Evolutionary conservation across 64 coral and sea anemone genomes (phyloP).

Genomic region (Porites australiensis): DNA sequence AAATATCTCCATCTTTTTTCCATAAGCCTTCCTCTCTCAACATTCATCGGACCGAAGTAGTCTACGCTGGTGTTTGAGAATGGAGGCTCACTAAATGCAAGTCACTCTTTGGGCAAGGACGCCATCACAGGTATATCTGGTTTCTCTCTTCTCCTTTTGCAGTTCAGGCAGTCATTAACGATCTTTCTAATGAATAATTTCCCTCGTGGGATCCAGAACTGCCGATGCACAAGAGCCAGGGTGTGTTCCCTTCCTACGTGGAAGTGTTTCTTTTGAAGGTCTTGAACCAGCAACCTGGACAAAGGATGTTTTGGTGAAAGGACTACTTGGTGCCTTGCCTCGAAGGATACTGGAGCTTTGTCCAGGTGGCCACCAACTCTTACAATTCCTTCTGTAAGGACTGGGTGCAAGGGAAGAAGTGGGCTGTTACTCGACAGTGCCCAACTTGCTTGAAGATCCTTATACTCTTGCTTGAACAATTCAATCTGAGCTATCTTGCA

Average conservation of each 20-base stretch:
- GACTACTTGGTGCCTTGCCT: conserved; percentile 1
- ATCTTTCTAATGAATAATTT: conserved; percentile 18
- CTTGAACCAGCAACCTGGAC: background rate
- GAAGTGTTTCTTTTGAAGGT: background rate
- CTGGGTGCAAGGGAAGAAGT: conserved; percentile 3
- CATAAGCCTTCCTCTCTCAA: conserved; percentile 43
- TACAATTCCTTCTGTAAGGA: background rate
- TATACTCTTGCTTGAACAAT: background rate
- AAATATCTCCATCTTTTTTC: conserved; percentile 65
- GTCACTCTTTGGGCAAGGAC: background rate
- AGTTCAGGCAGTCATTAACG: background rate
- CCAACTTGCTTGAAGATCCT: background rate
- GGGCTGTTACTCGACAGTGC: background rate
- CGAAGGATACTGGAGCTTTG: background rate
- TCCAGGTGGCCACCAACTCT: background rate
- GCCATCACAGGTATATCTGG: conserved; percentile 7
- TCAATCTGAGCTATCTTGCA: conserved; percentile 1
- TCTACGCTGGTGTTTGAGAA: conserved; percentile 19
- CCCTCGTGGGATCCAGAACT: background rate
- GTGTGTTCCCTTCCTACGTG: conserved; percentile 28
- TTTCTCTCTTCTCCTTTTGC: background rate
- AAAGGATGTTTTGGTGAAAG: background rate
- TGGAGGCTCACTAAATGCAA: background rate
- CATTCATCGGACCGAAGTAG: conserved; percentile 56
- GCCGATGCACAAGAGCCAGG: background rate